A percentile compares a stretch with the other conserved stretches of the same genome.
phyloP scores from a whole-genome alignment of 2,888 invertebrate genomes.

The Mythimna lalbum region DNA sequence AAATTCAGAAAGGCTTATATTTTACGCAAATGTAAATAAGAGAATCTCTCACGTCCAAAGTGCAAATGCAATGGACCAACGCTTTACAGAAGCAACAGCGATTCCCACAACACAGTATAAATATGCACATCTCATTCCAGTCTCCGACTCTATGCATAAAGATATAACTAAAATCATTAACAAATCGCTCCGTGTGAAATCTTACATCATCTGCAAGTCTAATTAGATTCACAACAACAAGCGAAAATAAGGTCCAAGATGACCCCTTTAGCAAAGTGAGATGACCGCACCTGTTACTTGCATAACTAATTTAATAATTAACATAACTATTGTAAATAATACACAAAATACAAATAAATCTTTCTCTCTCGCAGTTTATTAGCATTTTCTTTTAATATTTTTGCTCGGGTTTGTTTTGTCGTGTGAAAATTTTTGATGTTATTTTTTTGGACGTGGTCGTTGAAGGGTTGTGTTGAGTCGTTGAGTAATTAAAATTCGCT shows the following conservation, averaged over 20 bases:
- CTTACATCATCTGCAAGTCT: constrained; percentile 76
- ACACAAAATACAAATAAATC: constrained; percentile 60
- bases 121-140: constrained; percentile 56
- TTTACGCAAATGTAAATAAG: neutral
- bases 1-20: constrained; percentile 3
- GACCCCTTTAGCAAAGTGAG: constrained; percentile 76
- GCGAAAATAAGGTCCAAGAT: constrained; percentile 68
- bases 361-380: constrained; percentile 71
- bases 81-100: constrained; percentile 7
- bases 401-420: constrained; percentile 58
- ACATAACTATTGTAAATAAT: constrained; percentile 63
- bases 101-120: constrained; percentile 53
- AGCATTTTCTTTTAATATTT: constrained; percentile 70
- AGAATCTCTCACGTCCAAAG: constrained; percentile 14
- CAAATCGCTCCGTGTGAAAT: constrained; percentile 71
- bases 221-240: constrained; percentile 68
- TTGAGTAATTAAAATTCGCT: constrained; percentile 60
- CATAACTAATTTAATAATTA: constrained; percentile 74
- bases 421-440: constrained; percentile 60
- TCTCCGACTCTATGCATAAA: constrained; percentile 26
- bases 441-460: constrained; percentile 40
- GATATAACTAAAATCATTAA: constrained; percentile 51
- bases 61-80: constrained; percentile 40
- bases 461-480: constrained; percentile 59
- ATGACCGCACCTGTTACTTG: constrained; percentile 86